Percentiles rank a stretch among this genome's conserved stretches.
These are phyloP conservation scores for Eupithecia subfuscata DNA, from an alignment of 2,888 invertebrate genomes.

Conservation along the genomic window DNA sequence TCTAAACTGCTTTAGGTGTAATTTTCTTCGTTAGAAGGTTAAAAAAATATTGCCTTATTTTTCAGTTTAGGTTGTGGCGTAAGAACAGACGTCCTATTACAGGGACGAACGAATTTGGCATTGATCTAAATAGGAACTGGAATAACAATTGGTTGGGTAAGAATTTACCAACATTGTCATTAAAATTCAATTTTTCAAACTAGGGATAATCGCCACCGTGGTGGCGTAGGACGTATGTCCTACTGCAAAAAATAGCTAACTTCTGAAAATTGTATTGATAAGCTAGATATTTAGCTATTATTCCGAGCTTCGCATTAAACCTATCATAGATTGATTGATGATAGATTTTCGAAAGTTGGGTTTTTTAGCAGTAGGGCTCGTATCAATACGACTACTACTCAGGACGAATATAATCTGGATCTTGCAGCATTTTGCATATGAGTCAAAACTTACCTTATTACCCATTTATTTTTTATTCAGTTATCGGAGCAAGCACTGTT, in stretches of 20 bases:
- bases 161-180: background rate
- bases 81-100: constrained; percentile 79
- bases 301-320: no score
- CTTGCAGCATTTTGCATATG: background rate
- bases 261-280: background rate
- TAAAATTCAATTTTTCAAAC: no score
- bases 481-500: constrained; percentile 64
- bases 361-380: no score
- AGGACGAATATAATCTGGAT: background rate
- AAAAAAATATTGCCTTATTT: background rate
- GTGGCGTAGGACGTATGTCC: background rate
- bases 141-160: constrained; percentile 83
- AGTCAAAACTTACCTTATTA: background rate
- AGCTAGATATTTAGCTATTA: no score
- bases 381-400: no score
- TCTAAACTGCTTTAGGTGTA: no score
- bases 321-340: no score
- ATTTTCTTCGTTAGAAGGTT: no score
- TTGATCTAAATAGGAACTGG: constrained; percentile 86
- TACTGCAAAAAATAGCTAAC: background rate
- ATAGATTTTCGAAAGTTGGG: no score
- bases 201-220: background rate
- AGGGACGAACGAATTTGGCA: constrained; percentile 80
- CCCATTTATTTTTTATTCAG: constrained; percentile 53
- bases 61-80: constrained; percentile 88